Percentiles rank a stretch among this genome's conserved stretches.
These are phyloP conservation scores for Pelochelys cantorii DNA, from an alignment of 2,797 vertebrate genomes.

Conservation along the genomic window DNA sequence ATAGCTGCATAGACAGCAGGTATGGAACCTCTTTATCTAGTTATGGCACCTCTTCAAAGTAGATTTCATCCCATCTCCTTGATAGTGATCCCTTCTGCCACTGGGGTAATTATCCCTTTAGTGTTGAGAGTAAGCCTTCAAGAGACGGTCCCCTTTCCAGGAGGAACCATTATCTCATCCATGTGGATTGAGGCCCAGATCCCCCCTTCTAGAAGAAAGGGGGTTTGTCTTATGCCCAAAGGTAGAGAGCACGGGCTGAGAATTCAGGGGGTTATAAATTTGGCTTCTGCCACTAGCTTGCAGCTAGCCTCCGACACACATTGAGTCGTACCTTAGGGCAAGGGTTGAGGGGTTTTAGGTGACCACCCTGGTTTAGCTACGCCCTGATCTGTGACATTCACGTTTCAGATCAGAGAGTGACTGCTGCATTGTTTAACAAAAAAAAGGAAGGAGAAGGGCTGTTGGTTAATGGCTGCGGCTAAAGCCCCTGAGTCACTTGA, in stretches of 20 bases:
- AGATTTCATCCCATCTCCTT: background rate
- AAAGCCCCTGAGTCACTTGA: background rate
- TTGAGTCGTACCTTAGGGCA: background rate
- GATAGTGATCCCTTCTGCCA: background rate
- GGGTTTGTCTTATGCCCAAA: background rate
- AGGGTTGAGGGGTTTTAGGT: background rate
- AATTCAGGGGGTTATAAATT: background rate
- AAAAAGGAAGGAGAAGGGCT: background rate
- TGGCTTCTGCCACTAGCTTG: background rate
- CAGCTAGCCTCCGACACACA: background rate
- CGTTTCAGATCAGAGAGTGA: background rate
- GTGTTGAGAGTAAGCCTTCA: background rate
- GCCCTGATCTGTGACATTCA: background rate
- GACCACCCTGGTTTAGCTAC: background rate
- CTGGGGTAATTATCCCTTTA: background rate
- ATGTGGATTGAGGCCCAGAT: background rate
- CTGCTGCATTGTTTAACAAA: background rate
- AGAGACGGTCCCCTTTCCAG: accelerated
- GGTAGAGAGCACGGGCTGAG: background rate
- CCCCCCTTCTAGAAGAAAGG: background rate
- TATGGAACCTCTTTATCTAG: background rate
- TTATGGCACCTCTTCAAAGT: background rate
- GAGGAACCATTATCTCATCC: background rate
- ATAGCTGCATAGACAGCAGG: background rate
- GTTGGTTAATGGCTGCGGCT: background rate